Base-by-base conservation (phyloP, 2,888 invertebrate species). In the Linyphia triangularis region DNA sequence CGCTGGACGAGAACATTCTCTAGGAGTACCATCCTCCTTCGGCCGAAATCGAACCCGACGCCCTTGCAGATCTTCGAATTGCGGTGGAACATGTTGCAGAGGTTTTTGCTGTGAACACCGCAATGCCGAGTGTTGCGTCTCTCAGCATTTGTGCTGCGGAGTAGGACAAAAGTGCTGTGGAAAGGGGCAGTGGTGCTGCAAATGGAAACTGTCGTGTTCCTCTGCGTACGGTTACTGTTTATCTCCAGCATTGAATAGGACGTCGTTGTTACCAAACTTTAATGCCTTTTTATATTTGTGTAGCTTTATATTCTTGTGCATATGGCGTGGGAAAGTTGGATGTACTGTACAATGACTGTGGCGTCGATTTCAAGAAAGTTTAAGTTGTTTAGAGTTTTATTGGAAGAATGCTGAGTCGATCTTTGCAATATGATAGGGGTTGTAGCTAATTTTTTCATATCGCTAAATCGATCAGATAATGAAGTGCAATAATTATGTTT, bases 131-230 rank as follows among this genome's bases (percentile, higher is more conserved):
- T 79, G 79, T 30, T 79, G 79, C 13, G 16, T 19, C 1, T 28
- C 30, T 0, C 51, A 28, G 2, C 79, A 79, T n/a, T 51, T 51
- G 30, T 79, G 79, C 24, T 79, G 79, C 51, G 37, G 19, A 10
- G 51, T 67, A 4, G 79, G 79, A 1, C 67, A 67, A 28, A 79
- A 67, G 33, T 79, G 79, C 51, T 79, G 79, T 28, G 67, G 67
- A 2, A 22, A 16, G 1, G 43, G 51, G 2, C 51, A 43, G n/a
- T 79, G 67, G 67, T 79, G 79, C 16, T 79, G 79, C 16, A 24
- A 43, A 4, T 79, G 79, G 79, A 79, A 79, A 3, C 28, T 28
- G 3, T 9, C 65, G 6, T 79, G 79, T 30, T 79, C 79, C 3
- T 37, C 51, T 5, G 79, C 79, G 0, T 37, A 67, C 19, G 79